A percentile compares a stretch with the other conserved stretches of the same genome.
phyloP scores from a whole-genome alignment of 2,888 invertebrate genomes.

The Tetranychus piercei region DNA sequence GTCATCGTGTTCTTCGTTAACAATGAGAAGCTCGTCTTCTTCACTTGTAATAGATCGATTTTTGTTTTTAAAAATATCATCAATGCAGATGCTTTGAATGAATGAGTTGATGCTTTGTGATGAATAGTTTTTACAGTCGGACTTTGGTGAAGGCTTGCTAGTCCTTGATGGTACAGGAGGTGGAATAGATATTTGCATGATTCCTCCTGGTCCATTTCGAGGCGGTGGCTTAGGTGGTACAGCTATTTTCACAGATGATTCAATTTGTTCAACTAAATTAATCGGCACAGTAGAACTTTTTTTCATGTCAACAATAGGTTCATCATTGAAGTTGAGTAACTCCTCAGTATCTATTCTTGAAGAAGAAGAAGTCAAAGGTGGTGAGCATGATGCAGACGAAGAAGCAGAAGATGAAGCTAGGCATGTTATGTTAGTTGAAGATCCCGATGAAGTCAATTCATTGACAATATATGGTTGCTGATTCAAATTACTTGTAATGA shows the following conservation, averaged over 20 bases:
- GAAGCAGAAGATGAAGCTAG: background rate
- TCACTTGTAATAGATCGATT: background rate
- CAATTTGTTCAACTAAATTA: background rate
- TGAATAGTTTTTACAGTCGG: background rate
- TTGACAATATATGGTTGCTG: background rate
- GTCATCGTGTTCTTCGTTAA: background rate
- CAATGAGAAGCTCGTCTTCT: background rate
- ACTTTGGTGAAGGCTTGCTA: background rate
- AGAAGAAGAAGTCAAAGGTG: background rate
- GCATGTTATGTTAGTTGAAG: background rate
- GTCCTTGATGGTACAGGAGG: conserved; percentile 16
- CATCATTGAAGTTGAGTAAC: background rate
- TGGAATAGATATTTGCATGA: background rate
- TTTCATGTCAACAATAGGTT: conserved; percentile 16
- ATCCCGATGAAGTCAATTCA: background rate
- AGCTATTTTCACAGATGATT: background rate
- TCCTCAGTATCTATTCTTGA: background rate
- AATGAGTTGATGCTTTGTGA: background rate
- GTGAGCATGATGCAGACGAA: background rate
- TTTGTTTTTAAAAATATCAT: background rate
- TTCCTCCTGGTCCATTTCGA: background rate
- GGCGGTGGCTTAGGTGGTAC: conserved; percentile 10
- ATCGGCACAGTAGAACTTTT: conserved; percentile 17
- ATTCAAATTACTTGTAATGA: background rate
- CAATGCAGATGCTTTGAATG: background rate